Evolutionary conservation across 2,113 vertebrate species (phyloP), one percentile per base, ranked within the genome.

Genomic region (Talpa occidentalis): DNA sequence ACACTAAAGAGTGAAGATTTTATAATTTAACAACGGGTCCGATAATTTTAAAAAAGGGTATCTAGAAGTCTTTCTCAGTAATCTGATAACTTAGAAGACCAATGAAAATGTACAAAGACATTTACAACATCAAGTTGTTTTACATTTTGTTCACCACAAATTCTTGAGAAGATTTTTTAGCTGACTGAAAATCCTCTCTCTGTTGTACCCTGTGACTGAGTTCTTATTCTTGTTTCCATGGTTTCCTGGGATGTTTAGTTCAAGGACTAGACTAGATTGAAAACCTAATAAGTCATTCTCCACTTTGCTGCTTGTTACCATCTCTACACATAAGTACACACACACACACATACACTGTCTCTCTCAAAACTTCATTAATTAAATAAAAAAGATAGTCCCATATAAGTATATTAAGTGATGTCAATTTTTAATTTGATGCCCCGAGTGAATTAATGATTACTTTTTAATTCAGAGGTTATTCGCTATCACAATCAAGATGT

Each of bases 171-270:
- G 7, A 80, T 47, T 72, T 88, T 91, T 95, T 74, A 84, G 10
- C 28, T 42, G 49, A 5, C 26, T 82, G 30, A 37, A 94, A 86
- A 78, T 92, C 0, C 6, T 93, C 37, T 93, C 37, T 44, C 4
- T 67, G 16, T 49, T 59, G 22, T 92, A 64, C 9, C 5, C 52
- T 94, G 37, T 32, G 4, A 81, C 26, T 77, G 47, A 96, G 2
- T 83, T 78, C 24, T 87, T 79, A 1, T 59, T 56, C 73, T 88
- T 56, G 54, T 93, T 93, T 88, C 44, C 80, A 66, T 90, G 44
- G 60, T 85, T 96, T 93, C 47, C 30, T 44, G 17, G 54, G n/a
- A 60, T 85, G 30, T 66, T 96, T 80, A 52, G 49, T 78, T 19
- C 37, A 81, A 60, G 52, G 21, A 64, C 24, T 69, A 85, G 76